Percentiles rank a stretch among this genome's conserved stretches.
Conservation (phyloP, 2,888 invertebrate genomes). For the Callimorpha dominula region DNA sequence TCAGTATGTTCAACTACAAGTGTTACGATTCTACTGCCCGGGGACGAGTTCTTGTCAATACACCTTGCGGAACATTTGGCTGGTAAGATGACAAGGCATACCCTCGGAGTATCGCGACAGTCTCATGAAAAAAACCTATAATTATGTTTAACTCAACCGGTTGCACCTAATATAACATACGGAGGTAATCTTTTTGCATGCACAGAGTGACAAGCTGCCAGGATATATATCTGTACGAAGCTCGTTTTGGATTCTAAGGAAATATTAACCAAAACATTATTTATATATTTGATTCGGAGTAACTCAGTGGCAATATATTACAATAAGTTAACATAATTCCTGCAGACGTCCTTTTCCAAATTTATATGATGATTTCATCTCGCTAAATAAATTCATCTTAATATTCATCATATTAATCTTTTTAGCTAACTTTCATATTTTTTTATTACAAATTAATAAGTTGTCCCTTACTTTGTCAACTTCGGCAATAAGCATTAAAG, state of each 20-base stretch:
- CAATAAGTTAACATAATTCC: neutral
- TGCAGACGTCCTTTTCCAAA: too few species aligned
- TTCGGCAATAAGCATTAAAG: too few species aligned
- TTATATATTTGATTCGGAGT: neutral
- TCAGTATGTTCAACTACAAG: neutral
- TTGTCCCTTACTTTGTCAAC: too few species aligned
- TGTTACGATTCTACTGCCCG: neutral
- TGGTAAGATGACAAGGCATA: neutral
- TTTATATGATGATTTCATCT: too few species aligned
- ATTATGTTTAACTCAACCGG: neutral
- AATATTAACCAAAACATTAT: neutral
- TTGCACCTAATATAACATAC: neutral
- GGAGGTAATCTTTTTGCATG: neutral
- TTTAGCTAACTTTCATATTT: too few species aligned
- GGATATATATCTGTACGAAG: neutral
- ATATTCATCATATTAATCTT: too few species aligned
- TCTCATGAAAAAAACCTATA: too few species aligned
- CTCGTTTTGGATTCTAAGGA: neutral
- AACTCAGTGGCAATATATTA: slow-evolving; percentile 7
- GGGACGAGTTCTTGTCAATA: neutral
- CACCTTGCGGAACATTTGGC: neutral
- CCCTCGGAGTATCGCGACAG: too few species aligned
- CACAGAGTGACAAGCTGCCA: neutral
- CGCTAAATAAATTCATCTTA: too few species aligned
- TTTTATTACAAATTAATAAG: too few species aligned